These are phyloP conservation scores for Phyto melanocephala DNA, from an alignment of 2,888 invertebrate genomes.

Conservation along the genomic window DNA sequence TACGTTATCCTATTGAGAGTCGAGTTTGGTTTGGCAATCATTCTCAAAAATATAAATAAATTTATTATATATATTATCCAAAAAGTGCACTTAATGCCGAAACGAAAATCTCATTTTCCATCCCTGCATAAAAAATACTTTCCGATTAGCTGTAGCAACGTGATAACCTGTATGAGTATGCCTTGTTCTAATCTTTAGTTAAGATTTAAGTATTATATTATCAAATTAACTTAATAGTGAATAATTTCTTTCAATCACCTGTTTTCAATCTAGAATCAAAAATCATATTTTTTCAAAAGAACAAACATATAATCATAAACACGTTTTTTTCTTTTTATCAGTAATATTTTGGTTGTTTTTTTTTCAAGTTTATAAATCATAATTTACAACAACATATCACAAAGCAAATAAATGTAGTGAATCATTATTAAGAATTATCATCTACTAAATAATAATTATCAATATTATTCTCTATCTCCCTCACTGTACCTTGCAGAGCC, in stretches of 20 bases:
- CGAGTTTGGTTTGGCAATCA: too few species aligned
- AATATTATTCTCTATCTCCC: conserved; percentile 2
- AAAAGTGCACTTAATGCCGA: too few species aligned
- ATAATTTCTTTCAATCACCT: conserved; percentile 12
- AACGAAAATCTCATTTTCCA: too few species aligned
- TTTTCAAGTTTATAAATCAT: conserved; percentile 5
- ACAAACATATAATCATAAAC: background rate
- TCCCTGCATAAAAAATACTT: too few species aligned
- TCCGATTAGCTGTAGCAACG: too few species aligned
- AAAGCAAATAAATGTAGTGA: background rate
- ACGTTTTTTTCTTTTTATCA: conserved; percentile 15
- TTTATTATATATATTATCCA: too few species aligned
- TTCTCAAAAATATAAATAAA: too few species aligned
- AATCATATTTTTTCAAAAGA: background rate
- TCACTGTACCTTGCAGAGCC: conserved; percentile 82
- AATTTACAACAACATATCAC: conserved; percentile 1
- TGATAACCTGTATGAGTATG: too few species aligned
- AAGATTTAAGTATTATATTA: background rate
- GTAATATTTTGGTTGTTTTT: too few species aligned
- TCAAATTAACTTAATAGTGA: background rate
- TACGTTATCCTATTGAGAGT: too few species aligned
- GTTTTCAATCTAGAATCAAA: background rate
- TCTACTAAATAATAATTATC: background rate
- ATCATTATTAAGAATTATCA: background rate
- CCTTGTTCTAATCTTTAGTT: background rate